Evolutionary conservation across 1,140 invertebrate genomes (phyloP), one percentile per base, ranked within the genome.

Genomic region (Babylonia areolata): DNA sequence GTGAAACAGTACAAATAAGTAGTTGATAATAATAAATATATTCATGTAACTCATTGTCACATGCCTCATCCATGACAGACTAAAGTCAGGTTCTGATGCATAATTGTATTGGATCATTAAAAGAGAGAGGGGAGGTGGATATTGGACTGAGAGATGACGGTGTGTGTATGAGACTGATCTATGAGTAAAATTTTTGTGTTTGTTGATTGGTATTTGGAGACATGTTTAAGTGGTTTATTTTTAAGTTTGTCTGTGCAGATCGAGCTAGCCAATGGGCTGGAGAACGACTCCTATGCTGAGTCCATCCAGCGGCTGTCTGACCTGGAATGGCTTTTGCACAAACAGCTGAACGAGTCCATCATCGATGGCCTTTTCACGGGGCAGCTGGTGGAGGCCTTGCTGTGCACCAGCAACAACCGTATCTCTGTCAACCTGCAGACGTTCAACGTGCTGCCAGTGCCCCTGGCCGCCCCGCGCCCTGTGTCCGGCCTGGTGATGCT

Each of bases 291-390:
- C n/a, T 93, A 94, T 87, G 93, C 93, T 54, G 93, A 94, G 80
- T 89, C 93, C 28, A 92, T 94, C 35, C 93, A 94, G 85, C 88
- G 93, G 28, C 85, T 94, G 46, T 92, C 93, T 5, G 93, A 94
- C 58, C 86, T 94, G 28, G 93, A 94, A 81, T 94, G 93, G 93
- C 86, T 94, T 64, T 89, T 91, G 28, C 90, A 94, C 90, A 94
- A 94, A 85, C 89, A 91, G 79, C 86, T 87, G 2, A 94, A 94
- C 89, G 84, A 90, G 42, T 93, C 93, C 9, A 84, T 92, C 0
- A 87, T 94, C 17, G 93, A 94, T 81, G 91, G 91, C 80, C 85
- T 92, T 42, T 94, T 94, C 86, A 91, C 93, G 11, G 93, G 93
- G 17, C 93, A 94, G 90, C 81, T 94, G 28, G 92, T 94, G 0